Evolutionary conservation across 2,797 vertebrate genomes (phyloP).

Genomic region (Micropoecilia bifurca): DNA sequence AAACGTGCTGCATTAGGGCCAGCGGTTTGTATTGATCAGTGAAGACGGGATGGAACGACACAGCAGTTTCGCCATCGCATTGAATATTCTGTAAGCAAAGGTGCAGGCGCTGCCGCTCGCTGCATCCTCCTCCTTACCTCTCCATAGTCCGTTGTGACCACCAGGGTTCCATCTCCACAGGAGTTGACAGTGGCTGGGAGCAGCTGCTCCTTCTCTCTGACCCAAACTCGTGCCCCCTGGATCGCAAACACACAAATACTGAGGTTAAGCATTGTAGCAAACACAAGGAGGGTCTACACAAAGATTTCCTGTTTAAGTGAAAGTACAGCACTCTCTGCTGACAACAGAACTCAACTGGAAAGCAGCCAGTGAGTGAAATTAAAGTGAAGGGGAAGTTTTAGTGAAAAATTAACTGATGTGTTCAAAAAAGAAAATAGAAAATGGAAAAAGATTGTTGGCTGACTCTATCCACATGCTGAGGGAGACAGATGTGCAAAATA

Average conservation of each 20-base stretch:
- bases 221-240: conserved; percentile 90
- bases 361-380: background rate
- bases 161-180: conserved; percentile 82
- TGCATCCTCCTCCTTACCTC: conserved; percentile 77
- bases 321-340: background rate
- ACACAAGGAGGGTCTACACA: background rate
- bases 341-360: background rate
- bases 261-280: conserved; percentile 3
- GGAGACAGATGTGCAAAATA: conserved; percentile 46
- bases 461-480: background rate
- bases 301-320: background rate
- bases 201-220: conserved; percentile 87
- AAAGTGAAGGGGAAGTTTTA: background rate
- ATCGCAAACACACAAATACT: conserved; percentile 64
- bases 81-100: conserved; percentile 28
- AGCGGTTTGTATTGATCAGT: conserved; percentile 47
- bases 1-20: conserved; percentile 56
- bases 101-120: background rate
- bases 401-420: background rate
- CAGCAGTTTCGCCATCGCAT: conserved; percentile 35
- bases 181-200: conserved; percentile 87
- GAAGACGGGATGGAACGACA: conserved; percentile 35
- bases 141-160: conserved; percentile 89
- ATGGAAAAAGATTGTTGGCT: background rate
- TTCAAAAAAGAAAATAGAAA: background rate